Evolutionary conservation across 2,113 vertebrate genomes (phyloP), one percentile per base, ranked within the genome.

Genomic region (Sturnus vulgaris): DNA sequence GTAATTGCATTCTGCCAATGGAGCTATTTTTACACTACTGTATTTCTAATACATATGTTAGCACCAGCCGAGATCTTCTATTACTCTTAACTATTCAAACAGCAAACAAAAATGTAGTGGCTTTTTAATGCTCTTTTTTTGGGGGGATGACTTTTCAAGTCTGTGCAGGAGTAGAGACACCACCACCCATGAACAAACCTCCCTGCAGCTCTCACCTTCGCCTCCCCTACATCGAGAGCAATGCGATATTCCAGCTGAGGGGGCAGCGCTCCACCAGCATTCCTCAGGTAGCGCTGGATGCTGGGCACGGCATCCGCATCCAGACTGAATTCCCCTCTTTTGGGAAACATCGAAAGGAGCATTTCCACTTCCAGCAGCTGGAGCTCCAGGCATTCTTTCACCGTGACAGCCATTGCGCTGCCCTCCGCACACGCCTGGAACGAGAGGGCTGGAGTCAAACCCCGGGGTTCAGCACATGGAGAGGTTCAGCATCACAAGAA

Each of bases 321-420:
- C 63, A 98, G 69, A 8, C 50, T 95, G 35, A 98, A 30, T 86
- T 98, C 98, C 24, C 97, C 98, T 95, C 97, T 97, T 60, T 96
- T 96, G 70, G 98, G 98, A 86, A 98, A 98, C 98, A 98, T 98
- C 3, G 98, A 98, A 42, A 98, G 95, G 21, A 98, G 95, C 98
- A 98, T 98, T 96, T 98, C 98, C 89, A 98, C 75, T 64, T 98
- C 98, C 52, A 97, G 78, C 66, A 98, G 97, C 95, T 98, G 98
- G 55, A 98, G 98, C 94, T 98, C 95, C 63, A 98, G 94, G 72
- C 97, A 98, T 46, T 98, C 97, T 39, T 63, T 82, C 2, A 96
- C 25, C 0, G 96, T 56, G 59, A 55, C 57, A 9, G 97, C 96
- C 98, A 98, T 98, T 0, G 31, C 63, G 4, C 23, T 52, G 81